Percentiles rank a stretch among this genome's conserved stretches.
phyloP scores from a whole-genome alignment of 1,140 invertebrate genomes.

The Galendromus occidentalis region DNA sequence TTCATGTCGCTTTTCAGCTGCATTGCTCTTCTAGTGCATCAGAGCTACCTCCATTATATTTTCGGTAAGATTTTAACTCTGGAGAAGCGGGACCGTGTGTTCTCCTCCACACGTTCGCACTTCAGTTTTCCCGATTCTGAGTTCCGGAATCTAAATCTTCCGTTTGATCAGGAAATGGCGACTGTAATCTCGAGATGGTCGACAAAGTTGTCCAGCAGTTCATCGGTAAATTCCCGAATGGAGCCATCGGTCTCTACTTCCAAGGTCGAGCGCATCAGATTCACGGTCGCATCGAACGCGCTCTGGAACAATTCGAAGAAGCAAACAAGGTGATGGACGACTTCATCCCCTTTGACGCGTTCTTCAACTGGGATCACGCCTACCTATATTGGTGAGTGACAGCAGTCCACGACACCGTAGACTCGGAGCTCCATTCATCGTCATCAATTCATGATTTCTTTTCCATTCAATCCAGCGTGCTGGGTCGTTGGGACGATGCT shows the following conservation, averaged over 20 bases:
- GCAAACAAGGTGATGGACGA: slow-evolving; percentile 7
- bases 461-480: no score
- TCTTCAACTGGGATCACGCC: slow-evolving; percentile 4
- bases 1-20: not conserved
- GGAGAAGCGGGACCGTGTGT: no score
- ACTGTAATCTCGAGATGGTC: not conserved
- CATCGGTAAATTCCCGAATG: not conserved
- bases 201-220: not conserved
- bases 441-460: no score
- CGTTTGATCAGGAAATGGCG: slow-evolving; percentile 1
- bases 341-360: not conserved
- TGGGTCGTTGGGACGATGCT: no score
- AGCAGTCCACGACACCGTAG: no score
- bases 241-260: not conserved
- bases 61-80: not conserved
- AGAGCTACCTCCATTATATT: slow-evolving; percentile 2
- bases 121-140: no score
- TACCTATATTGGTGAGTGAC: not conserved
- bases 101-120: no score
- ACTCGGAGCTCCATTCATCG: no score
- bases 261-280: not conserved
- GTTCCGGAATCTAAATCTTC: no score
- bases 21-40: not conserved
- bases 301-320: not conserved
- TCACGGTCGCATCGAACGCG: not conserved